A percentile compares a stretch with the other conserved stretches of the same genome.
phyloP scores from a whole-genome alignment of 2,888 invertebrate species.

The Cistogaster globosa region DNA sequence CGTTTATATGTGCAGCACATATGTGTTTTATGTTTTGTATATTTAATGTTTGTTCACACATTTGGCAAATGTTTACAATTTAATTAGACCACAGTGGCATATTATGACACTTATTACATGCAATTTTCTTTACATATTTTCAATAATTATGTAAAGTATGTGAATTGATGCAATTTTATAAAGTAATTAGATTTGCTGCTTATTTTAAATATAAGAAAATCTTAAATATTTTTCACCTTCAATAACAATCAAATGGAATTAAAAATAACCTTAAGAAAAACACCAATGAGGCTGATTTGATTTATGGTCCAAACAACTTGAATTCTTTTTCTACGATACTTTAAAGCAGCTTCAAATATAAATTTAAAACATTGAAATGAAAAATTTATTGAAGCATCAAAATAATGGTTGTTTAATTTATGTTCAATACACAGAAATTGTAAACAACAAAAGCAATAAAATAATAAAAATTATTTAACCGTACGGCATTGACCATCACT shows the following conservation, averaged over 20 bases:
- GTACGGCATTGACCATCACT: not conserved
- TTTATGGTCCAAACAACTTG: too few relatives aligned
- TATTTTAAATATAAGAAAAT: too few relatives aligned
- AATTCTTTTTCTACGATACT: too few relatives aligned
- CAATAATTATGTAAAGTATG: constrained; percentile 26
- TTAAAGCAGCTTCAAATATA: not conserved
- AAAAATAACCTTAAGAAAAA: too few relatives aligned
- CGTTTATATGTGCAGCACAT: not conserved
- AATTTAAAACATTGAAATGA: not conserved
- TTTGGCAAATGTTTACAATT: constrained; percentile 52
- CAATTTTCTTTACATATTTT: constrained; percentile 19
- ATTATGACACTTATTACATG: constrained; percentile 3
- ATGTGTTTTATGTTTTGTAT: constrained; percentile 19
- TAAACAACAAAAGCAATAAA: not conserved
- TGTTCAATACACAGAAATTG: not conserved
- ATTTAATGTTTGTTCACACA: constrained; percentile 41
- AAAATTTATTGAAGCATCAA: not conserved
- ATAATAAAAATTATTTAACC: not conserved
- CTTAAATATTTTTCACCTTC: too few relatives aligned
- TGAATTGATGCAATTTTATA: not conserved
- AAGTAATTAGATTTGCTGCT: too few relatives aligned
- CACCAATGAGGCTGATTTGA: too few relatives aligned
- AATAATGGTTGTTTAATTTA: constrained; percentile 12
- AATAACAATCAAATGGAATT: too few relatives aligned
- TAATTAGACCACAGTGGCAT: constrained; percentile 55